Base-by-base conservation (phyloP, 2,888 invertebrate species). In the Calameuta idolon region DNA sequence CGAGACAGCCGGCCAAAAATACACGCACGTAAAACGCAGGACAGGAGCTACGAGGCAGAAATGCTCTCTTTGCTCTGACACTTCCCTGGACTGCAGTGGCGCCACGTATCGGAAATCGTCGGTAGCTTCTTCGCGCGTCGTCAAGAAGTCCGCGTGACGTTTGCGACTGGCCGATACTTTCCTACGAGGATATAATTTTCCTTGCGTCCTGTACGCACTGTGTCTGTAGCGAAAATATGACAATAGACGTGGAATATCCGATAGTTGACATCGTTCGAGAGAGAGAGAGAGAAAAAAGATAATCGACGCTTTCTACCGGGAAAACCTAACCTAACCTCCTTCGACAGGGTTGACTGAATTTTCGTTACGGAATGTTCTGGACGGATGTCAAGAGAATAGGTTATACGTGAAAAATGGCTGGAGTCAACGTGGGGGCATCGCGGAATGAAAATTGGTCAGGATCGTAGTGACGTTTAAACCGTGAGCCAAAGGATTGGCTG, bases 401-500 rank as follows among this genome's bases (percentile, higher is more conserved):
- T 34, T 76, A 0, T 71, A 40, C 37, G 68, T n/a, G 3, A 69
- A 9, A 75, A 33, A 75, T 33, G 69, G 31, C 75, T 31, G 33
- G 35, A 71, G 31, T 30, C 68, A 34, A 71, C 35, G 73, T 68
- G 75, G n/a, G n/a, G 68, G n/a, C 34, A 75, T 71, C 31, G 75
- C 34, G 37, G 31, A 33, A 35, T 55, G n/a, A 37, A 75, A 75
- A 31, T 11, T 75, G 23, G 33, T 78, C 30, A 73, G 34, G 4
- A 12, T 35, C 33, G 73, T 55, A 33, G 15, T 30, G n/a, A 77
- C 75, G 76, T 69, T 75, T 78, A 81, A 79, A n/a, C n/a, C 79
- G 76, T 76, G 77, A 81, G 81, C 23, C 23, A 55, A 23, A 34
- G 31, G 35, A 85, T 85, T 87, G 86, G 86, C 83, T 80, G 73